A percentile compares a stretch with the other conserved stretches of the same genome.
These are phyloP conservation scores for Scomber japonicus DNA, from an alignment of 2,113 vertebrate species.

Conservation along the genomic window DNA sequence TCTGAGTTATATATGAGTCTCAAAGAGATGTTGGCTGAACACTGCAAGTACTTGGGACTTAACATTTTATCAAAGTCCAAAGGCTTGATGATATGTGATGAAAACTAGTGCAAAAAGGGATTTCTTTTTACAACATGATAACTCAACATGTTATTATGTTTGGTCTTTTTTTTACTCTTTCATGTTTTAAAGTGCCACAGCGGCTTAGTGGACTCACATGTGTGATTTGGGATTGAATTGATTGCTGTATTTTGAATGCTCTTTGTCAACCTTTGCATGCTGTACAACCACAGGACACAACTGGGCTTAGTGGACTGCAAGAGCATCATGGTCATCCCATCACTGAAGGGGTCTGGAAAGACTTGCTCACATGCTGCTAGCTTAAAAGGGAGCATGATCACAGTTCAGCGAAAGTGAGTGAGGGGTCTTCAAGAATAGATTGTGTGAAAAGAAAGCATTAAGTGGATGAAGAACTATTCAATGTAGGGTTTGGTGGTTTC, in stretches of 20 bases:
- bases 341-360: background rate
- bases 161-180: background rate
- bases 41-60: background rate
- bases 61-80: background rate
- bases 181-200: background rate
- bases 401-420: background rate
- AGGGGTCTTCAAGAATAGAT: background rate
- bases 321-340: slow-evolving; percentile 3
- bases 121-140: background rate
- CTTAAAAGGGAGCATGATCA: slow-evolving; percentile 2
- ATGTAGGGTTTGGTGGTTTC: background rate
- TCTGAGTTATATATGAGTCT: background rate
- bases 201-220: background rate
- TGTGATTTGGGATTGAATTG: background rate
- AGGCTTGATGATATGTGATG: background rate
- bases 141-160: background rate
- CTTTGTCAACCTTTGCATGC: background rate
- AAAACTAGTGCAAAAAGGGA: background rate
- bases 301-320: slow-evolving; percentile 6
- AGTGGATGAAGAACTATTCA: background rate
- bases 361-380: slow-evolving; percentile 12
- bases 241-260: background rate
- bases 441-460: background rate
- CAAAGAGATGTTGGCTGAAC: background rate
- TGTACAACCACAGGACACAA: slow-evolving; percentile 2